phyloP scores from a whole-genome alignment of 2,888 invertebrate genomes.

The Andrena camellia region DNA sequence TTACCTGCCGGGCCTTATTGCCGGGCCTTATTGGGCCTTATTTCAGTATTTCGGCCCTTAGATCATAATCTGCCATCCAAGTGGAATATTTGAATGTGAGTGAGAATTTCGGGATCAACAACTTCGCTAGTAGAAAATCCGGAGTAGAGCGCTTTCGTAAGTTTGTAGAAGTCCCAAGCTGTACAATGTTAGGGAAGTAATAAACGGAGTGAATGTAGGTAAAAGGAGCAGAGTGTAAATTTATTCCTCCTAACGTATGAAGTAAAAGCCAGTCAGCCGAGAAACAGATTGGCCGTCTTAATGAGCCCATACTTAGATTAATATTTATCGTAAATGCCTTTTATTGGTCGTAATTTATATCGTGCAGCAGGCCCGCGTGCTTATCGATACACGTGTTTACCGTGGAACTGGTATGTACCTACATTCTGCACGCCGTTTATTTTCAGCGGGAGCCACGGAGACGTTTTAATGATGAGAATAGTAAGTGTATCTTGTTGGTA shows the following conservation, averaged over 20 bases:
- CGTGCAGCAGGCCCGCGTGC: slow-evolving; percentile 15
- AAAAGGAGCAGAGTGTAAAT: slow-evolving; percentile 28
- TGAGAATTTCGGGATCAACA: neutral
- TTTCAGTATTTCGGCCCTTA: no score
- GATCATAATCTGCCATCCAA: no score
- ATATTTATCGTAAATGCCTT: slow-evolving; percentile 53
- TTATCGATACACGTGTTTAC: slow-evolving; percentile 54
- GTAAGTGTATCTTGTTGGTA: slow-evolving; percentile 60
- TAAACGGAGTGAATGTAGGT: neutral
- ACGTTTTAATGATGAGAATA: slow-evolving; percentile 66
- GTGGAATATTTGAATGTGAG: neutral
- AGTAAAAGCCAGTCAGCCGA: slow-evolving; percentile 5
- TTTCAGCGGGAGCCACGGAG: slow-evolving; percentile 40
- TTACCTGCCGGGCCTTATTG: no score
- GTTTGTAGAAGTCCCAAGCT: neutral
- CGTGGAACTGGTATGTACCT: slow-evolving; percentile 20
- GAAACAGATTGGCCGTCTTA: slow-evolving; percentile 47
- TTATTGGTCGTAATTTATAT: slow-evolving; percentile 53
- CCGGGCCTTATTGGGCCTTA: no score
- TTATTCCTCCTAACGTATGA: slow-evolving; percentile 20
- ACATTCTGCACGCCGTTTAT: slow-evolving; percentile 48
- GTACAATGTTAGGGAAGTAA: neutral
- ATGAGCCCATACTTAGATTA: slow-evolving; percentile 50
- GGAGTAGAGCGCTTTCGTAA: no score
- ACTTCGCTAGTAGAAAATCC: neutral